Base-by-base conservation (phyloP, 2,113 vertebrate species). In the Thomomys bottae region DNA sequence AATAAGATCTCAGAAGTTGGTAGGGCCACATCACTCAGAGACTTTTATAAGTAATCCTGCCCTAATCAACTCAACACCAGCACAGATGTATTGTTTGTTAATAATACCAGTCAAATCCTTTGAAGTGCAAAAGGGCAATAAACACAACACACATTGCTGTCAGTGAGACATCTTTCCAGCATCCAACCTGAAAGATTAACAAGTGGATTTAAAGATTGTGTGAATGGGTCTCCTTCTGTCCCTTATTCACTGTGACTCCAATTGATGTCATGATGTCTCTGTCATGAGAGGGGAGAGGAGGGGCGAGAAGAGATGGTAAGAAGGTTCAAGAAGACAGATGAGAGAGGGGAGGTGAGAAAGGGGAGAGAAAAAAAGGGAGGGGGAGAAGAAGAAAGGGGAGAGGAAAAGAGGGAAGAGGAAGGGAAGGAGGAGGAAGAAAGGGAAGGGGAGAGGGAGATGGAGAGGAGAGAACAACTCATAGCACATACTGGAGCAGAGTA, bases 61-160 rank as follows among this genome's bases (percentile, higher is more conserved):
- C 34, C 66, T 87, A 84, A 89, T 89, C 89, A 84, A 40, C 49
- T 75, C 68, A 89, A 87, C 28, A 83, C 80, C 63, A 91, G 78
- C 75, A 83, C 49, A 26, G 59, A 94, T 64, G 88, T 45, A 67
- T 67, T 87, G 67, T 79, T 89, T 91, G 89, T 84, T 82, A 83
- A 82, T 75, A 59, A 94, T 66, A 68, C 32, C 38, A 66, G 38
- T 54, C 70, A 38, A 63, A 21, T 32, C 61, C 67, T 94, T 79
- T 91, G 94, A 96, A 92, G 92, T 89, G 94, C 77, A 75, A 76
- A 95, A 81, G 68, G 75, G 79, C 45, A 59, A 70, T 93, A 85
- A 79, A 91, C 61, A 77, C n/a, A 68, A 23, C 54, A 91, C 78
- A 77, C 85, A 88, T 92, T 89, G 59, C 84, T 91, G 66, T 89